These are phyloP conservation scores for Gonioctena quinquepunctata DNA, from an alignment of 1,140 invertebrate species.

Conservation along the genomic window DNA sequence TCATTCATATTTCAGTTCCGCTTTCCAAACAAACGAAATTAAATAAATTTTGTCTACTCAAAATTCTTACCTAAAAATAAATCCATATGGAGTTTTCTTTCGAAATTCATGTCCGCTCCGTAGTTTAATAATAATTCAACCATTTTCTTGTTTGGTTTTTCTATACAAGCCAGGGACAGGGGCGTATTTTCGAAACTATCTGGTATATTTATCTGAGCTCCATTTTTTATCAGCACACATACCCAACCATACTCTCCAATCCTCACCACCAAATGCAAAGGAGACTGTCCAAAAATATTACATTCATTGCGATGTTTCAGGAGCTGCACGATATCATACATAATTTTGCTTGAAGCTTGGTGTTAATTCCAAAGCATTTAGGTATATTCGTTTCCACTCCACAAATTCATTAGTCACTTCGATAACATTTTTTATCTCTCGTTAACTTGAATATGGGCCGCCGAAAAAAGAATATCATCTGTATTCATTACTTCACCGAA, in stretches of 20 bases:
- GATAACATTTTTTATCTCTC: too few relatives aligned
- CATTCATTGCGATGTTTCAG: neutral
- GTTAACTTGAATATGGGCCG: too few relatives aligned
- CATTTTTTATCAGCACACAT: neutral
- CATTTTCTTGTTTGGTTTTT: neutral
- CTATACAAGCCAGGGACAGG: neutral
- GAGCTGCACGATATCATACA: too few relatives aligned
- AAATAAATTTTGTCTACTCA: too few relatives aligned
- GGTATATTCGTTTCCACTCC: too few relatives aligned
- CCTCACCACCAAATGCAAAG: neutral
- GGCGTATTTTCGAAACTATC: constrained; percentile 9
- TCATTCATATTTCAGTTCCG: too few relatives aligned
- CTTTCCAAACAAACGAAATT: too few relatives aligned
- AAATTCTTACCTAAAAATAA: constrained; percentile 15
- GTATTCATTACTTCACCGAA: too few relatives aligned
- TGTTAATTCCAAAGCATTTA: too few relatives aligned
- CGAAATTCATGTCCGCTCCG: neutral
- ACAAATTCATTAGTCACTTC: too few relatives aligned
- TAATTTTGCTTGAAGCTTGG: too few relatives aligned
- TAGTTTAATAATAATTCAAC: neutral
- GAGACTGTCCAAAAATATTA: neutral
- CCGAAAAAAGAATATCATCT: too few relatives aligned
- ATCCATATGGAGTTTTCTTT: neutral
- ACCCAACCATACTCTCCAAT: neutral
- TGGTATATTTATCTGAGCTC: neutral